Conservation (phyloP, 2,888 invertebrate genomes). For the Omphaloscelis lunosa region DNA sequence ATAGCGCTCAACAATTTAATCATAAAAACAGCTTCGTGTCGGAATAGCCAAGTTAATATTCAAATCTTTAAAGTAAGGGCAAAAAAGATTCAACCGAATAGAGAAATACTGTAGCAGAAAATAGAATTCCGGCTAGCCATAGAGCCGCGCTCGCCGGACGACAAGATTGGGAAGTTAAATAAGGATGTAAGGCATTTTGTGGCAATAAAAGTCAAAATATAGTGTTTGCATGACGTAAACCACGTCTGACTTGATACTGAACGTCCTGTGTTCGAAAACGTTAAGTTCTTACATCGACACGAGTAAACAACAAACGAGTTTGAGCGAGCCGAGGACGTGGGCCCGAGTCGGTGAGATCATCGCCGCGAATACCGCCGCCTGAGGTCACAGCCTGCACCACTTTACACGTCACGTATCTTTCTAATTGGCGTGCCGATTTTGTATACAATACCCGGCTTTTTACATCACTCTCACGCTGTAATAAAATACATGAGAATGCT, state of each 20-base stretch:
- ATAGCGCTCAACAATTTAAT: slow-evolving; percentile 26
- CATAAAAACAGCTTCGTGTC: slow-evolving; percentile 32
- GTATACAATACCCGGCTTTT: slow-evolving; percentile 79
- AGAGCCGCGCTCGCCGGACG: not conserved
- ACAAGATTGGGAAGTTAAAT: slow-evolving; percentile 36
- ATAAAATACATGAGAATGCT: slow-evolving; percentile 69
- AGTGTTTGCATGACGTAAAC: slow-evolving; percentile 81
- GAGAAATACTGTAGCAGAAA: slow-evolving; percentile 37
- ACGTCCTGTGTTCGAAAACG: slow-evolving; percentile 83
- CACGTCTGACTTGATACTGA: slow-evolving; percentile 75
- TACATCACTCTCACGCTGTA: slow-evolving; percentile 77
- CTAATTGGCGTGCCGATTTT: slow-evolving; percentile 85
- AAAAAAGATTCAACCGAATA: slow-evolving; percentile 16
- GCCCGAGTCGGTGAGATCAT: slow-evolving; percentile 87
- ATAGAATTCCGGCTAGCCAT: slow-evolving; percentile 6
- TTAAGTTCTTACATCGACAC: slow-evolving; percentile 83
- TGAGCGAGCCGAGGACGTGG: slow-evolving; percentile 87
- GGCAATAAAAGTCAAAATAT: slow-evolving; percentile 65
- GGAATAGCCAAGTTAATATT: slow-evolving; percentile 10
- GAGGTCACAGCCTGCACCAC: slow-evolving; percentile 88
- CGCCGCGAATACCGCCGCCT: slow-evolving; percentile 84
- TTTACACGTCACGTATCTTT: slow-evolving; percentile 86
- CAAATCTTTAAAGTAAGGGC: slow-evolving; percentile 18
- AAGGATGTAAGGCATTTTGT: slow-evolving; percentile 47
- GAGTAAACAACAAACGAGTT: slow-evolving; percentile 90